Base-by-base conservation (phyloP, 2,113 vertebrate species). In the Phrynosoma blainvillii region DNA sequence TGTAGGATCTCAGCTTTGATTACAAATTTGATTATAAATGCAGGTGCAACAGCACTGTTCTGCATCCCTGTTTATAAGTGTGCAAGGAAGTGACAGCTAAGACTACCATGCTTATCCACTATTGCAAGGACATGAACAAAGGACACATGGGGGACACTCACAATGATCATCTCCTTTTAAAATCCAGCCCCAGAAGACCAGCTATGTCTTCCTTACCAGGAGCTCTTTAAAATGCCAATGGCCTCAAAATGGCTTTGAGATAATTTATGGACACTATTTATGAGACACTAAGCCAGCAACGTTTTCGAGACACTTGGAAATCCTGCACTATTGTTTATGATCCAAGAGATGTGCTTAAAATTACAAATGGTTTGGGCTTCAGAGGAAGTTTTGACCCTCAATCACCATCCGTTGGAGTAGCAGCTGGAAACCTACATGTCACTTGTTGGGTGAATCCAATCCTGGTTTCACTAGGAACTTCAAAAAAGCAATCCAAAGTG, bases 221-320 rank as follows among this genome's bases (percentile, higher is more conserved):
- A 59, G 30, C 78, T 16, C 30, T 59, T 56, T 56, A 79, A 79
- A 79, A 54, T 11, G 32, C 32, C 73, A 7, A 5, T 18, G 21
- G 13, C 32, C 32, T 74, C 73, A 4, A 18, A 20, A 75, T n/a
- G 56, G 54, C 79, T 65, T 20, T 9, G 59, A 62, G 79, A 25
- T 80, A 80, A 80, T 80, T 36, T 62, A 80, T 62, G 79, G 79
- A 80, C 20, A 56, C n/a, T 62, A 80, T 62, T 80, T 80, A 62
- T 56, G 54, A 79, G 78, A 59, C 79, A 80, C 54, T 80, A 62
- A 62, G 56, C 79, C 54, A 62, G n/a, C 14, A 20, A 80, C 27
- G 8, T 62, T 80, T 80, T 62, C 21, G 56, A 62, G 56, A 32
- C 79, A 36, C 56, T 23, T n/a, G n/a, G 79, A n/a, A 80, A 65